Evolutionary conservation across 2,797 vertebrate species (phyloP).

Genomic region (Balearica regulorum): DNA sequence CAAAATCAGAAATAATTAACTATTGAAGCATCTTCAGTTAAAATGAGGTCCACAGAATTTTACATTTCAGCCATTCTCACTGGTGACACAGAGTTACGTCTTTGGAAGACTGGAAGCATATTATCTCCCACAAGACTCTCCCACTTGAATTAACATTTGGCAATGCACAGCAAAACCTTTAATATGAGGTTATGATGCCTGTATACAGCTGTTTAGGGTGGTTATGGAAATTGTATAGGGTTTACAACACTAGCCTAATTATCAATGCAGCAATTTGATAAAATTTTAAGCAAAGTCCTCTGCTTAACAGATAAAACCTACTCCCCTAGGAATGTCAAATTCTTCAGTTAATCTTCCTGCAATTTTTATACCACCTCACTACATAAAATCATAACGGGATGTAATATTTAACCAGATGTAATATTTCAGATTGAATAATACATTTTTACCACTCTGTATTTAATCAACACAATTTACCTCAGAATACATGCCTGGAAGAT

Average conservation of each 20-base stretch:
- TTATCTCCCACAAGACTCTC: neutral
- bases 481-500: neutral
- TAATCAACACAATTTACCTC: neutral
- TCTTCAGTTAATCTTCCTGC: neutral
- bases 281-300: neutral
- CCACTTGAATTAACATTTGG: neutral
- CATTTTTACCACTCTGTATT: neutral
- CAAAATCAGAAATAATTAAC: neutral
- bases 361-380: neutral
- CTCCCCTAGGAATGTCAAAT: neutral
- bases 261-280: neutral
- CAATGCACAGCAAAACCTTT: neutral
- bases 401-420: neutral
- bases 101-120: neutral
- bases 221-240: neutral
- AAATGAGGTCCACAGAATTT: neutral
- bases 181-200: neutral
- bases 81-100: neutral
- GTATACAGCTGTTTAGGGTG: neutral
- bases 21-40: neutral
- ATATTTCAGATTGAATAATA: neutral
- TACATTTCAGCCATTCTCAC: neutral
- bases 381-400: neutral
- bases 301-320: neutral
- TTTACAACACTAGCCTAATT: neutral